These are phyloP conservation scores for Uropetala carovei DNA, from an alignment of 2,888 invertebrate genomes.

Conservation along the genomic window DNA sequence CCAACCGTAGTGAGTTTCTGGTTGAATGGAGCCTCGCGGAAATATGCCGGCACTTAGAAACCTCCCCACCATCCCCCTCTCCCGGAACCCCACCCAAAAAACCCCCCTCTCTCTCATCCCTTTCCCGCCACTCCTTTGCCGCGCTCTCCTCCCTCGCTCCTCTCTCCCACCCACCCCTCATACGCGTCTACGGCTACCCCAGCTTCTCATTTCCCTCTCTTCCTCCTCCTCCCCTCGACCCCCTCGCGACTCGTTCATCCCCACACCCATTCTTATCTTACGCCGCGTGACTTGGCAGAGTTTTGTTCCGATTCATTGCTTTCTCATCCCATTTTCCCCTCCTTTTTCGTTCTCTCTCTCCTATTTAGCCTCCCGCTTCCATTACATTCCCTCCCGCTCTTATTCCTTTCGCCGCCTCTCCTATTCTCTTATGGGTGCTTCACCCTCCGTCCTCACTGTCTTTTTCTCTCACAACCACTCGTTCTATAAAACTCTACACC, in stretches of 20 bases:
- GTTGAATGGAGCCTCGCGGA: conserved; percentile 59
- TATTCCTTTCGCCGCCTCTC: neutral
- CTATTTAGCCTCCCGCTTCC: neutral
- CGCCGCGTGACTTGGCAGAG: conserved; percentile 51
- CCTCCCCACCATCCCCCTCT: neutral
- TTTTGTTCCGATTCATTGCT: conserved; percentile 50
- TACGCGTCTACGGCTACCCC: neutral
- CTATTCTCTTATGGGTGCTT: neutral
- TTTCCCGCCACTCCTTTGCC: neutral
- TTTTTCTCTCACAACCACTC: neutral
- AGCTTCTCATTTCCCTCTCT: neutral
- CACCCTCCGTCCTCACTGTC: neutral
- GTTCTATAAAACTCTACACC: too few species aligned
- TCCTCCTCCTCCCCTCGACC: neutral
- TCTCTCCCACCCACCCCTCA: neutral
- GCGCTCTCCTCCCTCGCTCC: neutral
- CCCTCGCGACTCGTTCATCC: conserved; percentile 29
- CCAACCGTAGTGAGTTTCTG: conserved; percentile 58
- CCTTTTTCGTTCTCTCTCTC: neutral
- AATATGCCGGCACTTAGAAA: conserved; percentile 55
- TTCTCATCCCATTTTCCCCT: neutral
- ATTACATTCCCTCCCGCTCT: neutral
- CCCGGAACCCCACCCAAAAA: neutral
- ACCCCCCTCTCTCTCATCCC: conserved; percentile 12
- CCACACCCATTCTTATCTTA: neutral